Conservation (phyloP, 2,888 invertebrate genomes). For the Drosophila silvestris region DNA sequence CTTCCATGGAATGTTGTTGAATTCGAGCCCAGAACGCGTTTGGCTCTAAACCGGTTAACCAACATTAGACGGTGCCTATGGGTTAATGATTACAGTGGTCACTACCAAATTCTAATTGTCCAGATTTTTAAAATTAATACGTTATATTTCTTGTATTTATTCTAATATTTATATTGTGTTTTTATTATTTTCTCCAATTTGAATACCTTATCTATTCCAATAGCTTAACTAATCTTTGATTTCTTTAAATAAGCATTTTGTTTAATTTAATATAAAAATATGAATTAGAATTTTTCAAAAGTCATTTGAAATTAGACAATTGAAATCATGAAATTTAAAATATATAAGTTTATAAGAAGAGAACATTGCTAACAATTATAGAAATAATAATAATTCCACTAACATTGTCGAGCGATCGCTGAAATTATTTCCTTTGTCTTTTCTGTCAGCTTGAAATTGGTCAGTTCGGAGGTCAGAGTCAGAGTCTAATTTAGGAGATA, state of each 20-base stretch:
- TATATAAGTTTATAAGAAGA: neutral
- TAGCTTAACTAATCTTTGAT: neutral
- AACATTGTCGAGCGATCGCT: neutral
- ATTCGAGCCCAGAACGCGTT: constrained; percentile 56
- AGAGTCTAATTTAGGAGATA: neutral
- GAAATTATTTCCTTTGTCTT: neutral
- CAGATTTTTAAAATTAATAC: neutral
- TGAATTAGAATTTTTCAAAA: neutral
- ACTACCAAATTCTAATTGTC: neutral
- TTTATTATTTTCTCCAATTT: neutral
- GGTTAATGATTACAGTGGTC: constrained; percentile 35
- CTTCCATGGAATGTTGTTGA: constrained; percentile 62
- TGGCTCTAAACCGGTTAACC: constrained; percentile 54
- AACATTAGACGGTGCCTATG: constrained; percentile 53
- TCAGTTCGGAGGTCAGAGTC: constrained; percentile 19
- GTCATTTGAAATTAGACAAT: neutral
- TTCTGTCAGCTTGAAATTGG: constrained; percentile 20
- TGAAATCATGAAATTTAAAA: neutral
- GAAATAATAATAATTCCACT: neutral
- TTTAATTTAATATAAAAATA: neutral
- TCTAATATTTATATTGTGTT: neutral
- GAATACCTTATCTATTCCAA: neutral
- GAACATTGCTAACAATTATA: neutral
- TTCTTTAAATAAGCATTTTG: neutral
- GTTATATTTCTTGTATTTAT: neutral